A percentile compares a stretch with the other conserved stretches of the same genome.
Conservation (phyloP, 2,888 invertebrate genomes). For the Lepidocyrtoides sp. region DNA sequence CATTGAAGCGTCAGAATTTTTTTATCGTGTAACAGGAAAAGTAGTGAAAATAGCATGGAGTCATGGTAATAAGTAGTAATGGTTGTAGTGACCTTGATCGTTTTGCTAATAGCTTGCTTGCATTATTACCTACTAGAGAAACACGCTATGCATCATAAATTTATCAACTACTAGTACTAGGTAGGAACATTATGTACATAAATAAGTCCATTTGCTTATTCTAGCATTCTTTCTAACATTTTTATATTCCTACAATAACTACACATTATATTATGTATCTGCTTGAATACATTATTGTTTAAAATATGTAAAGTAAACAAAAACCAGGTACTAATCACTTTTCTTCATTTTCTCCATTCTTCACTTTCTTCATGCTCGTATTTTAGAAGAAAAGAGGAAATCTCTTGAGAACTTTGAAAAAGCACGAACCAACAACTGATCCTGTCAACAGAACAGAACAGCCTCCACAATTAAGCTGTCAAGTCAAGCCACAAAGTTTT, state of each 20-base stretch:
- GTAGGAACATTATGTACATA: no score
- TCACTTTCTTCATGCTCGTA: not conserved
- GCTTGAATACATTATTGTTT: no score
- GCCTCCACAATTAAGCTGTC: no score
- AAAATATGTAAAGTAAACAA: conserved; percentile 45
- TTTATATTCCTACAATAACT: no score
- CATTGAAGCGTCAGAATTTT: not conserved
- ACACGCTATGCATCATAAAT: not conserved
- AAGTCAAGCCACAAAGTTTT: not conserved
- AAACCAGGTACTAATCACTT: conserved; percentile 73
- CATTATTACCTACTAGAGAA: not conserved
- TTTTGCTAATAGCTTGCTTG: not conserved
- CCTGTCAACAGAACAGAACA: not conserved
- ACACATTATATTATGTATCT: no score
- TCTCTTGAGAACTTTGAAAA: conserved; percentile 24
- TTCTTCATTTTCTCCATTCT: not conserved
- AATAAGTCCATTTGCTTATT: no score
- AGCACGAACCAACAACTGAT: conserved; percentile 26
- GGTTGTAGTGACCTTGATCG: conserved; percentile 25
- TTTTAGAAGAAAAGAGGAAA: conserved; percentile 1
- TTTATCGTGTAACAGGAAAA: not conserved
- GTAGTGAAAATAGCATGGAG: not conserved
- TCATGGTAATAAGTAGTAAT: not conserved
- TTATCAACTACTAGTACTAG: no score
- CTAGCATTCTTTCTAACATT: no score